Base-by-base conservation (phyloP, 2,113 vertebrate species). In the Gracilinanus agilis region DNA sequence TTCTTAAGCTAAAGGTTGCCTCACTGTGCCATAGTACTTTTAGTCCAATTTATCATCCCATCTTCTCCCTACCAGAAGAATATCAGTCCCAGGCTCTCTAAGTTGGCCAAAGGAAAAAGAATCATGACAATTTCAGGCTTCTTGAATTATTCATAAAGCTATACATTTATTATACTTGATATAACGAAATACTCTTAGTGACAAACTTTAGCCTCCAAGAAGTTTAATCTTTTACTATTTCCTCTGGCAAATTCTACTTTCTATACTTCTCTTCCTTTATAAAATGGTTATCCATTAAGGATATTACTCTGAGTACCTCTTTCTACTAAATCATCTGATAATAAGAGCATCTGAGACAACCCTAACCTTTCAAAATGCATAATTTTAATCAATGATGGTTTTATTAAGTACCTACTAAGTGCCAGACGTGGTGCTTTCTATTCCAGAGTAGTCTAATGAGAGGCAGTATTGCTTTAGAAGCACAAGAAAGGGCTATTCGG, bases 21-120 rank as follows among this genome's bases (percentile, higher is more conserved):
- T 75, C 67, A 34, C 40, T 19, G 13, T 16, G 3, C 11, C 11
- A n/a, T 16, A 1, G 29, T 75, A 13, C 34, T n/a, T 75, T 75
- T 11, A 75, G 19, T 6, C 3, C 3, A 88, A 24, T 34, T 21
- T 58, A 53, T 34, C 88, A 44, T 23, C n/a, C 4, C 67, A n/a
- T 34, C 24, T 67, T 96, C 40, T 55, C 40, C 11, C 54, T 53
- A 9, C 27, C 83, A 56, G 88, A 90, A 90, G 53, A 92, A 93
- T 91, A 44, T 91, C 21, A 96, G 92, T 34, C 44, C n/a, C 21
- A 94, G 90, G 27, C 29, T 49, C 4, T 90, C n/a, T 92, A 55
- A 93, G 53, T 24, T 96, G 34, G n/a, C 53, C 96, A 97, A 92
- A 8, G 7, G 2, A 93, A 27, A 34, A 88, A 92, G 53, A 93